A percentile compares a stretch with the other conserved stretches of the same genome.
Evolutionary conservation across 1,140 invertebrate species (phyloP).

Genomic region (Fopius arisanus): DNA sequence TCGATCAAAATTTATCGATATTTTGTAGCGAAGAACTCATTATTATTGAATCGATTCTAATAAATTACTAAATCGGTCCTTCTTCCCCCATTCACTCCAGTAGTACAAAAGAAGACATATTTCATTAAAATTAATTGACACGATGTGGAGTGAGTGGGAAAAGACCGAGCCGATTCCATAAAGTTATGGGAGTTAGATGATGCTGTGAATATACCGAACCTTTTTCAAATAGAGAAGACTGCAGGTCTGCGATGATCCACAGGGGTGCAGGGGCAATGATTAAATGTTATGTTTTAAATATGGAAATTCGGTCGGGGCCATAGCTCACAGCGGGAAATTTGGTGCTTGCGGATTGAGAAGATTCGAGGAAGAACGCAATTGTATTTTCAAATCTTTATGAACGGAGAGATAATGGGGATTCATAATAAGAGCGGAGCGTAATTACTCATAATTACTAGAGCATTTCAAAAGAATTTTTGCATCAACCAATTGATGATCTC

Average conservation of each 20-base stretch:
- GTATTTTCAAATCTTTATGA: background rate
- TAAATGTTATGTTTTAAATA: slow-evolving; percentile 44
- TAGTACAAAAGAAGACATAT: background rate
- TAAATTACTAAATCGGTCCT: background rate
- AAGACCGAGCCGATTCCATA: slow-evolving; percentile 21
- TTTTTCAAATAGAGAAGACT: slow-evolving; percentile 66
- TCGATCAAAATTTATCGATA: background rate
- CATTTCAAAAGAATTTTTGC: too few species aligned
- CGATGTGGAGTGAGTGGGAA: slow-evolving; percentile 1
- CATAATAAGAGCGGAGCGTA: too few species aligned
- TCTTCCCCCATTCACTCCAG: background rate
- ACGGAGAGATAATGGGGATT: too few species aligned
- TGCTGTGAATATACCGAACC: slow-evolving; percentile 57
- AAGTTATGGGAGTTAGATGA: slow-evolving; percentile 30
- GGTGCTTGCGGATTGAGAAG: background rate
- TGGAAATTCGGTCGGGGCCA: slow-evolving; percentile 38
- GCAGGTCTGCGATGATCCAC: slow-evolving; percentile 69
- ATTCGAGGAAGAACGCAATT: background rate
- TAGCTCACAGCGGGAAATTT: slow-evolving; percentile 53
- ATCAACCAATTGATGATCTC: too few species aligned
- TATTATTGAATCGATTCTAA: background rate
- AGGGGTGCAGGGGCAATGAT: slow-evolving; percentile 57
- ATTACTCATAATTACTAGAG: too few species aligned
- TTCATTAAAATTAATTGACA: slow-evolving; percentile 23
- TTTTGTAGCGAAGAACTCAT: background rate